These are phyloP conservation scores for Alosa sapidissima DNA, from an alignment of 2,797 vertebrate species.

Conservation along the genomic window DNA sequence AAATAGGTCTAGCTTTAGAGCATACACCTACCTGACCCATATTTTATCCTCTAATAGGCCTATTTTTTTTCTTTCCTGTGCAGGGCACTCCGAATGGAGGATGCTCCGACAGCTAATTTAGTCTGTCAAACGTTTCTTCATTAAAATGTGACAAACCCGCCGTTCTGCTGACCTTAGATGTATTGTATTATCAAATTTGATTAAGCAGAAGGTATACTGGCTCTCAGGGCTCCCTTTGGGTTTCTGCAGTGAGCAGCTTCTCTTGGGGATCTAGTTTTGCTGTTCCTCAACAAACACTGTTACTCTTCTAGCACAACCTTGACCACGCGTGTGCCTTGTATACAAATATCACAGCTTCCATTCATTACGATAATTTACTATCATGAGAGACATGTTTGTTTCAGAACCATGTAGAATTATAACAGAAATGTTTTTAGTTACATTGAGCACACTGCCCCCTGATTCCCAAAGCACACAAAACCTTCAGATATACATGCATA, in stretches of 20 bases:
- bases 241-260: conserved; percentile 27
- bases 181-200: conserved; percentile 67
- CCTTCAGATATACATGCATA: not conserved
- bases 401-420: not conserved
- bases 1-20: not conserved
- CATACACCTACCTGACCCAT: not conserved
- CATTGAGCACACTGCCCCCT: not conserved
- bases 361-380: not conserved
- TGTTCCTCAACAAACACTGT: not conserved
- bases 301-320: not conserved
- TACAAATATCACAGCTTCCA: not conserved
- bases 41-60: not conserved
- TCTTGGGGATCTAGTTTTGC: not conserved
- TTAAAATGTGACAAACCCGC: conserved; percentile 60
- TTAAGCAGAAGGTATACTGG: conserved; percentile 57
- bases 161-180: conserved; percentile 53
- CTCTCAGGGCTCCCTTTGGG: conserved; percentile 51
- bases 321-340: not conserved
- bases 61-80: not conserved
- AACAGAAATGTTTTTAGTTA: not conserved
- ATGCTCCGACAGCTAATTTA: conserved; percentile 58
- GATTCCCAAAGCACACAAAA: not conserved
- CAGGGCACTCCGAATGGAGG: not conserved
- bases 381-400: not conserved
- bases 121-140: conserved; percentile 56